Evolutionary conservation across 2,888 invertebrate genomes (phyloP).

Genomic region (Matsumyia berberina): DNA sequence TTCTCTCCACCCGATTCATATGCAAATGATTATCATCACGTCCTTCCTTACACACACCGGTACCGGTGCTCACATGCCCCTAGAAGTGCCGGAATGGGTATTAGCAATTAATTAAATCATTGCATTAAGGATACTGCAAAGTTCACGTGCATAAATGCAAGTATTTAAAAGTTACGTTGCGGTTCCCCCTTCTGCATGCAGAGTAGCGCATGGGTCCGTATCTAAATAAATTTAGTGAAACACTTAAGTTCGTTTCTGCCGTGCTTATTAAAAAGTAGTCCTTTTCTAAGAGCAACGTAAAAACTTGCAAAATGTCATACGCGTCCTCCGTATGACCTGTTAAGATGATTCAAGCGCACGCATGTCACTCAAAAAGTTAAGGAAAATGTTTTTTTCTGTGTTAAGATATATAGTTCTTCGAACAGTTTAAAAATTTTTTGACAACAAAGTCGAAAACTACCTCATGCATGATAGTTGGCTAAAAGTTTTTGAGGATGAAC

Average conservation of each 20-base stretch:
- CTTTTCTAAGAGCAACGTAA: too few relatives aligned
- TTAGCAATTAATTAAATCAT: slow-evolving; percentile 65
- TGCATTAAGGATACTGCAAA: slow-evolving; percentile 50
- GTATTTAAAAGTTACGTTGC: slow-evolving; percentile 46
- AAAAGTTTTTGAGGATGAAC: too few relatives aligned
- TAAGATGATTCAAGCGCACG: too few relatives aligned
- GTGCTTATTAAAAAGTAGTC: background rate
- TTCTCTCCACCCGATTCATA: slow-evolving; percentile 43
- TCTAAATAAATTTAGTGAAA: slow-evolving; percentile 48
- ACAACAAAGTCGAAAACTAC: too few relatives aligned
- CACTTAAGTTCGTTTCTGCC: slow-evolving; percentile 18
- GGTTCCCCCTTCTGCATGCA: background rate
- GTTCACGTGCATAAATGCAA: slow-evolving; percentile 62
- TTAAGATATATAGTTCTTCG: too few relatives aligned
- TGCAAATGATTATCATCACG: slow-evolving; percentile 53
- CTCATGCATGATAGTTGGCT: too few relatives aligned
- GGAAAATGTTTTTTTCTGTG: too few relatives aligned
- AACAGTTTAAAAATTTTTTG: too few relatives aligned
- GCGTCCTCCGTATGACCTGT: too few relatives aligned
- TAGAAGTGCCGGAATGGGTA: slow-evolving; percentile 37
- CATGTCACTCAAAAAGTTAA: too few relatives aligned
- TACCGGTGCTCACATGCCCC: slow-evolving; percentile 13
- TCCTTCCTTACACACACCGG: background rate
- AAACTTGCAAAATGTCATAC: too few relatives aligned
- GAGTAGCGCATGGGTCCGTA: background rate